Percentiles rank a stretch among this genome's conserved stretches.
Conservation (phyloP, 2,797 vertebrate genomes). For the Dicrostonyx torquatus region DNA sequence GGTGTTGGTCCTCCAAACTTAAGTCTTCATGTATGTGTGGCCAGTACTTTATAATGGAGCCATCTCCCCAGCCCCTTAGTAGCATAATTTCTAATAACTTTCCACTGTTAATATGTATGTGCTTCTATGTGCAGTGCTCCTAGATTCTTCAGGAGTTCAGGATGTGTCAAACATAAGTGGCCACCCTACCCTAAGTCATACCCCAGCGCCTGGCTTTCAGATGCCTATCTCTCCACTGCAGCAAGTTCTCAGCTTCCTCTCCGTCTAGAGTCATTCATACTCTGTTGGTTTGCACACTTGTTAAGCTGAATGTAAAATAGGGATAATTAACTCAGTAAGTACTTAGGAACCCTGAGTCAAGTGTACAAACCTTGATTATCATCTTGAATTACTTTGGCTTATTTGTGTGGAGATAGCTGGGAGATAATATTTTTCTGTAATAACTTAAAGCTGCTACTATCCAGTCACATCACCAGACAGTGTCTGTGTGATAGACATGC, state of each 20-base stretch:
- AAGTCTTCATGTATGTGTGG: not conserved
- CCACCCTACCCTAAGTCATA: not conserved
- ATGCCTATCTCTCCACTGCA: not conserved
- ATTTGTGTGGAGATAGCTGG: not conserved
- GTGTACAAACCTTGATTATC: not conserved
- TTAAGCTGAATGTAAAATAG: slow-evolving; percentile 67
- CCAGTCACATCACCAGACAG: not conserved
- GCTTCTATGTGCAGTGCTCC: not conserved
- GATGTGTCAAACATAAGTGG: not conserved
- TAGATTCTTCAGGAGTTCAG: not conserved
- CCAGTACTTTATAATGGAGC: not conserved
- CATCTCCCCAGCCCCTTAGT: not conserved
- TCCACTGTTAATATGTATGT: not conserved
- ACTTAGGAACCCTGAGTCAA: slow-evolving; percentile 29
- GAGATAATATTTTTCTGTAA: not conserved
- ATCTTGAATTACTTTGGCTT: slow-evolving; percentile 45
- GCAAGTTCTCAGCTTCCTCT: not conserved
- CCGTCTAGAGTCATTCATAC: not conserved
- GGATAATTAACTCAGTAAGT: slow-evolving; percentile 43
- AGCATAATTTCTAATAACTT: not conserved
- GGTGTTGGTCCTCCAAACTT: not conserved
- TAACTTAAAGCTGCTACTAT: slow-evolving; percentile 1
- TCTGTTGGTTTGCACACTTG: slow-evolving; percentile 16
- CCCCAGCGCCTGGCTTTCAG: not conserved
- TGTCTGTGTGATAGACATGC: not conserved